Evolutionary conservation across 2,113 vertebrate species (phyloP).

Genomic region (Hylia prasina): DNA sequence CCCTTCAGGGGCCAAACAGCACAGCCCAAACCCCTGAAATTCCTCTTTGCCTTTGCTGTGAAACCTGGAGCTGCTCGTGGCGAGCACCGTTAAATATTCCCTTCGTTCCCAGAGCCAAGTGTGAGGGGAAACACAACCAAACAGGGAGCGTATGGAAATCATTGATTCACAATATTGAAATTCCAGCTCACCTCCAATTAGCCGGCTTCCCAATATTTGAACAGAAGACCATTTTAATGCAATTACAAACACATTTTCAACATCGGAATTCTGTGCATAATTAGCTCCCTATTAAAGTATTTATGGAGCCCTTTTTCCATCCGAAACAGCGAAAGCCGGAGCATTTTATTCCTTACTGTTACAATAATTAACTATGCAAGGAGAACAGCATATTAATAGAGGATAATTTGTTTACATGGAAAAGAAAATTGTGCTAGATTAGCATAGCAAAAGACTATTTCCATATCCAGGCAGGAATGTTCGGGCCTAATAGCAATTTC

Average conservation of each 20-base stretch:
- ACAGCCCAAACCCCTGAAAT: background rate
- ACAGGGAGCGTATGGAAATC: constrained; percentile 75
- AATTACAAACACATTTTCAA: constrained; percentile 85
- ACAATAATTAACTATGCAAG: constrained; percentile 81
- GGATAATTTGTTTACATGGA: constrained; percentile 83
- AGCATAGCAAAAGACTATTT: constrained; percentile 82
- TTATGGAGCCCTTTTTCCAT: constrained; percentile 76
- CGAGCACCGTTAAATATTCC: constrained; percentile 56
- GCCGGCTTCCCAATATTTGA: constrained; percentile 80
- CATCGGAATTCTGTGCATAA: constrained; percentile 82
- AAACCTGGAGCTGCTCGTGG: constrained; percentile 13
- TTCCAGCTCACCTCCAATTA: constrained; percentile 81
- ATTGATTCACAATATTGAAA: constrained; percentile 82
- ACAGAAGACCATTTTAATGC: constrained; percentile 85
- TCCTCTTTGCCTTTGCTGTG: background rate
- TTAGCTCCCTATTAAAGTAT: constrained; percentile 84
- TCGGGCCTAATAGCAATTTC: constrained; percentile 78
- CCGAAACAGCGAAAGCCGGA: constrained; percentile 78
- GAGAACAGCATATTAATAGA: constrained; percentile 81
- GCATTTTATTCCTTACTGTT: constrained; percentile 80
- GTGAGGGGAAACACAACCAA: constrained; percentile 70
- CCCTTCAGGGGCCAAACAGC: background rate
- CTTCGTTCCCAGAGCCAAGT: constrained; percentile 63
- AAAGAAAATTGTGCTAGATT: constrained; percentile 81
- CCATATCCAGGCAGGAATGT: constrained; percentile 76